Conservation (phyloP, 2,888 invertebrate genomes). For the Imbricaverruca yamaguchii region DNA sequence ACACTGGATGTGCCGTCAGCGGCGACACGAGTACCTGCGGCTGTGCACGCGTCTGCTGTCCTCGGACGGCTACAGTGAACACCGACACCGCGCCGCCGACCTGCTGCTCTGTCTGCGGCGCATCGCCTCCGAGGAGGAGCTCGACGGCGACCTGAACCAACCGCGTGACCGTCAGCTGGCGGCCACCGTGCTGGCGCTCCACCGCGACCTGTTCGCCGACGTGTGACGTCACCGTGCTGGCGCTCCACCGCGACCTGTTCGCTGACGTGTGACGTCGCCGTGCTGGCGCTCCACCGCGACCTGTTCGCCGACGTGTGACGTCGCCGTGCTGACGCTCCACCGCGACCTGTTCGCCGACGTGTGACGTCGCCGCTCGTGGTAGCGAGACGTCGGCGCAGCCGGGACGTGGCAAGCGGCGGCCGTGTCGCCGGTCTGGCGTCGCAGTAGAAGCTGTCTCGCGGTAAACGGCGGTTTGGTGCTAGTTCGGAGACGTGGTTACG, state of each 20-base stretch:
- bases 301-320: background rate
- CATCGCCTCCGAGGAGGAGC: constrained; percentile 73
- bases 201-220: background rate
- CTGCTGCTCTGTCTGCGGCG: constrained; percentile 74
- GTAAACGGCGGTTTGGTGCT: no score
- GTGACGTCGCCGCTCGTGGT: no score
- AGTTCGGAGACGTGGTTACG: no score
- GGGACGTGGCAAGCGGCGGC: background rate
- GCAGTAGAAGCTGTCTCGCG: no score
- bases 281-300: background rate
- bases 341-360: background rate
- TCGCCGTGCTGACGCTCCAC: background rate
- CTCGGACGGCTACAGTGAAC: constrained; percentile 71
- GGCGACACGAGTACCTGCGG: constrained; percentile 67
- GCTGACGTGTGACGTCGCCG: background rate
- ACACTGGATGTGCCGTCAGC: constrained; percentile 44
- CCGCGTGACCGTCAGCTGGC: constrained; percentile 14
- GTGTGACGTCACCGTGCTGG: background rate
- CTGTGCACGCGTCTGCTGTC: constrained; percentile 70
- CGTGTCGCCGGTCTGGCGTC: no score
- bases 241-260: background rate
- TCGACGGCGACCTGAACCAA: constrained; percentile 19
- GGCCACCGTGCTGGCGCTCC: background rate
- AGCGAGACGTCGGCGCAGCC: no score
- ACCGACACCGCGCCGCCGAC: constrained; percentile 71